These are phyloP conservation scores for Matsumyia berberina DNA, from an alignment of 2,888 invertebrate species.

Conservation along the genomic window DNA sequence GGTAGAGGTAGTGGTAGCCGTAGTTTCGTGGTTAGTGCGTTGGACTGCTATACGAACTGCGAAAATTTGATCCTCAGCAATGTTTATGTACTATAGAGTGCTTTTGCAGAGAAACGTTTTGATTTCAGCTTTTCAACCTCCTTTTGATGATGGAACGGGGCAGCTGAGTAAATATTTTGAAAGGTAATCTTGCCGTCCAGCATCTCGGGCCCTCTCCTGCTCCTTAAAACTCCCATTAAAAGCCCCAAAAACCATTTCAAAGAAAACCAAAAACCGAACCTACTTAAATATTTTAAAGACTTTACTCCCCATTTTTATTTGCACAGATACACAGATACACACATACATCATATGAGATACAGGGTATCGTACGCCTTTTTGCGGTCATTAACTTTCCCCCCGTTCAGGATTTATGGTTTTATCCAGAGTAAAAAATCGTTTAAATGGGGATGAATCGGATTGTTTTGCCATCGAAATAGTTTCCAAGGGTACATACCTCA, in stretches of 20 bases:
- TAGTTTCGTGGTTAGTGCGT: too few species aligned
- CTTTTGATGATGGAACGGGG: too few species aligned
- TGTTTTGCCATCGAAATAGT: slow-evolving; percentile 21
- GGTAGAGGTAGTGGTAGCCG: too few species aligned
- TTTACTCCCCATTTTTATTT: not conserved
- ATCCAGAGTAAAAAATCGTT: slow-evolving; percentile 34
- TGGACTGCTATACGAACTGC: too few species aligned
- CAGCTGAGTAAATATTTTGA: too few species aligned
- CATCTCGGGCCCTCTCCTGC: too few species aligned
- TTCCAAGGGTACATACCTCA: not conserved
- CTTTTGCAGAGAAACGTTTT: too few species aligned
- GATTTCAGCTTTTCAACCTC: too few species aligned
- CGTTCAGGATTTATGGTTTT: slow-evolving; percentile 24
- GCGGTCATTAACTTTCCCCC: slow-evolving; percentile 25
- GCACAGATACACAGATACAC: not conserved
- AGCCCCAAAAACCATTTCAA: not conserved
- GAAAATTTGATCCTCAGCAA: too few species aligned
- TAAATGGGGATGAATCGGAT: slow-evolving; percentile 6
- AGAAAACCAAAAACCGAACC: not conserved
- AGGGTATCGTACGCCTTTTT: not conserved
- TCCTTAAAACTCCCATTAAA: too few species aligned
- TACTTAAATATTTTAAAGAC: not conserved
- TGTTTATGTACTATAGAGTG: too few species aligned
- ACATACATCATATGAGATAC: not conserved
- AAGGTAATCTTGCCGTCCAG: too few species aligned